Evolutionary conservation across 2,113 vertebrate species (phyloP), one percentile per base, ranked within the genome.

Genomic region (Noctilio leporinus): DNA sequence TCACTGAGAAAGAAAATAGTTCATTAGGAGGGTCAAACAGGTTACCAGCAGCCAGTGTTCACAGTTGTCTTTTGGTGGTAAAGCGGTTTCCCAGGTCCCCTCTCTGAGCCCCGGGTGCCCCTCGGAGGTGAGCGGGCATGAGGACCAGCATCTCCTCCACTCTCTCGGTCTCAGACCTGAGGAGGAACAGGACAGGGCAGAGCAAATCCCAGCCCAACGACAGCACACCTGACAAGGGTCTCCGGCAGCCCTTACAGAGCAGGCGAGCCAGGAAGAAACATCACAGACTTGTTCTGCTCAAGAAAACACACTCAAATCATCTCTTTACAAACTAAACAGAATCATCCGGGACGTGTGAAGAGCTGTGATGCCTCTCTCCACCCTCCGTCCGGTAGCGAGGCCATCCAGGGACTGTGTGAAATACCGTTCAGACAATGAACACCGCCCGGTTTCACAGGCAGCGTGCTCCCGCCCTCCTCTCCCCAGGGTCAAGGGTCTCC

Each of bases 1-100:
- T 99, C 98, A 99, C 99, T 99, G 98, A 86, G 98, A 98, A 98
- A 57, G 96, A 94, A 98, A 98, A 86, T 87, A 92, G 76, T 67
- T 94, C 81, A 72, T 97, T 90, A 98, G 96, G 65, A 92, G 62
- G 81, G 94, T 96, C 89, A 96, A 89, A 83, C 49, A 4, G 73
- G 81, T 82, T 14, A 53, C 57, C 69, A 4, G 93, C 40, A 65
- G 53, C 40, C 85, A 53, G 59, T 2, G 87, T 73, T 67, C 64
- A 33, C 0, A 64, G n/a, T 15, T 5, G 69, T 8, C 8, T 28
- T 45, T 43, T 0, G 57, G 77, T 4, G 6, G 47, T 49, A 33
- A 35, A 47, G 55, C 40, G 16, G 10, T 70, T 87, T 5, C 30
- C 45, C 78, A 2, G 40, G 47, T 22, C 15, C 67, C 43, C 76